Percentiles rank a stretch among this genome's conserved stretches.
Evolutionary conservation across 2,888 invertebrate genomes (phyloP).

Genomic region (Tetrapedia diversipes): DNA sequence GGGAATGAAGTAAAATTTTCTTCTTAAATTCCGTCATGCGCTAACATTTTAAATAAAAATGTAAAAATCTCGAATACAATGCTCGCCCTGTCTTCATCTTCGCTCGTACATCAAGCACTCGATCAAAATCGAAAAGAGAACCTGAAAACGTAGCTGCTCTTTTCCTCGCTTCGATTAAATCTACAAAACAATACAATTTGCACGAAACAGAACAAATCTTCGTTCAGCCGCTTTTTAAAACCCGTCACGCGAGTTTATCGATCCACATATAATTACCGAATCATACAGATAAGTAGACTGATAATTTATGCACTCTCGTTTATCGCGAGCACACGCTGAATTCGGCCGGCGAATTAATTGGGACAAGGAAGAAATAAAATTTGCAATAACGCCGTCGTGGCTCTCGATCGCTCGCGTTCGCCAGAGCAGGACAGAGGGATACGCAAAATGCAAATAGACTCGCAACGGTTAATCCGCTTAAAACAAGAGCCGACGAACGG

Average conservation of each 20-base stretch:
- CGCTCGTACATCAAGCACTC: too few relatives aligned
- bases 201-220: background rate
- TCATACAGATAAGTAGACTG: conserved; percentile 26
- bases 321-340: conserved; percentile 28
- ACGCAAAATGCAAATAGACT: conserved; percentile 22
- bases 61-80: too few relatives aligned
- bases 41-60: too few relatives aligned
- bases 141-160: too few relatives aligned
- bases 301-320: conserved; percentile 44
- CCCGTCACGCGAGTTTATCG: conserved; percentile 14
- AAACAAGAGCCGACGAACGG: conserved; percentile 2
- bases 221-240: background rate
- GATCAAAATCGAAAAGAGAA: too few relatives aligned
- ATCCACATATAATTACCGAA: conserved; percentile 12
- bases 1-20: too few relatives aligned
- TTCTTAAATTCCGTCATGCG: too few relatives aligned
- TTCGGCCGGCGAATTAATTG: conserved; percentile 40
- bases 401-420: background rate
- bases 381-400: conserved; percentile 21
- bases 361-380: conserved; percentile 35
- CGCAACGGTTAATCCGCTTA: conserved; percentile 2
- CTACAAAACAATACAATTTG: background rate
- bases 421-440: background rate
- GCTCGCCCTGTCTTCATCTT: too few relatives aligned
- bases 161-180: background rate